Base-by-base conservation (phyloP, 2,797 vertebrate species). In the Luscinia luscinia region DNA sequence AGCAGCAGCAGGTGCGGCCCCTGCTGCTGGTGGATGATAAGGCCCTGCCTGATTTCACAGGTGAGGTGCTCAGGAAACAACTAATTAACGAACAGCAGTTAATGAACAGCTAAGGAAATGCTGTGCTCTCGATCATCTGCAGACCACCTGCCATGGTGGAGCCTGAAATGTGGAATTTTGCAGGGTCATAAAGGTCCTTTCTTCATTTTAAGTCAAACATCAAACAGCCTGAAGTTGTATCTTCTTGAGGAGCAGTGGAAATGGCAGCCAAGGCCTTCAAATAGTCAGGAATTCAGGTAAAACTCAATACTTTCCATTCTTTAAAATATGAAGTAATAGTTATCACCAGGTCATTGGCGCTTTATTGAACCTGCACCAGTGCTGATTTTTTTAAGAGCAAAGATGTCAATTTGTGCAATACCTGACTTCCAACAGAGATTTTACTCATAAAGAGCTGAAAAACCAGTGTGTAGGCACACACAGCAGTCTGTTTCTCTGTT, bases 41-140 rank as follows among this genome's bases (percentile, higher is more conserved):
- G 9, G 99, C 99, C 5, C 96, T 99, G 83, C 98, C 98, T 70
- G 99, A 99, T 95, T 99, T 99, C 92, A 87, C 92, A 96, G 99
- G 99, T 99, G 95, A 84, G 89, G 45, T 23, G 59, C 23, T 80
- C 20, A 2, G 72, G 46, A 8, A 8, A 1, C 28, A 5, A 0
- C 27, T 51, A 19, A 27, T 28, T 52, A 28, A 1, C 45, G 3
- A 45, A 45, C 8, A 18, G 1, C n/a, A 13, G 11, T 22, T 54
- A 19, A n/a, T 24, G 40, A 51, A 1, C 34, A 32, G 1, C 30
- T 41, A 2, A n/a, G 43, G 55, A 32, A 52, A 6, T 1, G 0
- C 0, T 5, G 45, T 6, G n/a, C 45, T n/a, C 26, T 3, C 11
- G 1, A 0, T 63, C 4, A 0, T 9, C 2, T 4, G 0, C 6